Conservation (phyloP, 30 jellyfish, hydroid and myxozoan species). For the Hydra vulgaris region DNA sequence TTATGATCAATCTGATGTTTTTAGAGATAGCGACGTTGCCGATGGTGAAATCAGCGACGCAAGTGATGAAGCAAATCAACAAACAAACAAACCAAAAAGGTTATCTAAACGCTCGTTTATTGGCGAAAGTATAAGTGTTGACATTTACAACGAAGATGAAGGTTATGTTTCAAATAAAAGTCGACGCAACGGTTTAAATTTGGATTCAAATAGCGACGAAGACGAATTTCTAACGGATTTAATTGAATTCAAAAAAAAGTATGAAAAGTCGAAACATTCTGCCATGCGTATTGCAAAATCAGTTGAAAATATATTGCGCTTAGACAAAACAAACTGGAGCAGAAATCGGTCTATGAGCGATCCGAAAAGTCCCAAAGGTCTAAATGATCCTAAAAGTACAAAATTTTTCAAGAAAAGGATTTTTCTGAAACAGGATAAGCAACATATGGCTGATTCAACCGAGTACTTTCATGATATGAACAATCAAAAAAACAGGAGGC, state of each 20-base stretch:
- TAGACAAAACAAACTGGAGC: slow-evolving; percentile 4
- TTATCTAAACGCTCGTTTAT: slow-evolving; percentile 15
- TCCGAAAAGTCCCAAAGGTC: slow-evolving; percentile 18
- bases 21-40: neutral
- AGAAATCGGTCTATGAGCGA: slow-evolving; percentile 21
- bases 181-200: slow-evolving; percentile 23
- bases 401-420: neutral
- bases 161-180: slow-evolving; percentile 13
- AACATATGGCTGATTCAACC: neutral
- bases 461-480: slow-evolving; percentile 15
- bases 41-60: slow-evolving; percentile 1
- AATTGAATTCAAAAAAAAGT: slow-evolving; percentile 19
- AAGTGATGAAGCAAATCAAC: neutral
- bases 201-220: slow-evolving; percentile 7
- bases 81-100: neutral
- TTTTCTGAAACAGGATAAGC: slow-evolving; percentile 6
- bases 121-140: slow-evolving; percentile 31
- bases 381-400: neutral
- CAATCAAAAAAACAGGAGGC: neutral
- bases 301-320: slow-evolving; percentile 14
- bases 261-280: slow-evolving; percentile 7
- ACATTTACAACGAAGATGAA: slow-evolving; percentile 11
- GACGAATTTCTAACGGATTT: slow-evolving; percentile 22
- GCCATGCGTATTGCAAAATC: slow-evolving; percentile 31
- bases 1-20: neutral